Base-by-base conservation (phyloP, 1,140 invertebrate genomes). In the Schlechtendalia chinensis region DNA sequence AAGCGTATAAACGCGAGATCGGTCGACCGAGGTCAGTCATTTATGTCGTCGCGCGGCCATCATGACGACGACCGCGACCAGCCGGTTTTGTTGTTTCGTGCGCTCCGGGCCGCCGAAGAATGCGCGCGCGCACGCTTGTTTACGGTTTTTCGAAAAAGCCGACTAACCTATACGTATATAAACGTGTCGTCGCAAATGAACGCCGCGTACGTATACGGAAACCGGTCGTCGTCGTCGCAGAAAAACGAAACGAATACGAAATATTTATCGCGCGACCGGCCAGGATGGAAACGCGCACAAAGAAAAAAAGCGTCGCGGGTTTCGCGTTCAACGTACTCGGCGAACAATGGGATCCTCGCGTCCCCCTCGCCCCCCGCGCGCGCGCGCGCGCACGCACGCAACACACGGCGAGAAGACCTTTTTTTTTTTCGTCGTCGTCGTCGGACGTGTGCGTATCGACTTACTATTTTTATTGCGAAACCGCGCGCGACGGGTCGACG, bases 291-390 rank as follows among this genome's bases (percentile, higher is more conserved):
- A 54, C 47, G 45, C 71, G 71, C 50, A 24, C 69, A 53, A 53
- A 75, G 71, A 75, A 58, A 29, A 56, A 29, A 11, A 1, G 24
- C 71, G 71, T n/a, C 53, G 14, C 27, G 69, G 22, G 67, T 17
- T n/a, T 32, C 24, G 19, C 71, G 71, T 75, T 75, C 71, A 75
- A 75, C 71, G 71, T 56, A 75, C 71, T n/a, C 71, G n/a, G 11
- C 5, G 32, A n/a, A 75, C 71, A 75, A 75, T 75, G 53, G 71
- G 71, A 27, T 58, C 14, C 45, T 50, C 53, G n/a, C 67, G 39
- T n/a, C 67, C 47, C 67, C 71, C 53, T 5, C 5, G 29, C 17
- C 71, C 24, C 53, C 8, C 47, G 17, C 45, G 12, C 47, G 5
- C 32, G 19, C 16, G 17, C 6, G 4, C 11, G 6, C 22, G n/a